Base-by-base conservation (phyloP, 2,888 invertebrate species). In the Cremastinae sp. region DNA sequence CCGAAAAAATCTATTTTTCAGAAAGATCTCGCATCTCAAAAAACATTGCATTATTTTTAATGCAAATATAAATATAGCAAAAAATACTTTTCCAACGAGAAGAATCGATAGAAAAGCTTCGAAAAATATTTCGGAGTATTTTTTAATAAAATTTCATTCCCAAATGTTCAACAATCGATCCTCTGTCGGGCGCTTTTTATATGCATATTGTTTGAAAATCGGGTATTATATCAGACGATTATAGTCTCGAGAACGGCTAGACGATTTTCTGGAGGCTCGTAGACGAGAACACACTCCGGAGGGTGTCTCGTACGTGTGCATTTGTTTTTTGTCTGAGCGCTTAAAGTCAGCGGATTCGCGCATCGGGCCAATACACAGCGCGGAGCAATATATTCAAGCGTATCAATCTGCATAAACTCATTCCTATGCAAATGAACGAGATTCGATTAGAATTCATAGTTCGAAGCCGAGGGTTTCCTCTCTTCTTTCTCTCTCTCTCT, bases 371-470 rank as follows among this genome's bases (percentile, higher is more conserved):
- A 70, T 69, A 73, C 58, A 71, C 58, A 71, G 74, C 76, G 74
- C 78, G 64, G 28, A 78, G 78, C 79, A 79, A 80, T 82, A 81
- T 80, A 82, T 84, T 83, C 85, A 80, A 83, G 85, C 85, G 86
- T 87, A 88, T 87, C 87, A 87, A 88, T 88, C 87, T 88, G 86
- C 88, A 88, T 88, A 88, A 88, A 87, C 87, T 88, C 88, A 88
- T 86, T 86, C 85, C 85, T 82, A 83, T 83, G 83, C 83, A 83
- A 84, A 84, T 81, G 81, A 82, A 83, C 81, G 84, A 83, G 82
- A 72, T 71, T 74, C 78, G 75, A 73, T 77, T 77, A 77, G 76
- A 77, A 77, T 77, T 77, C 76, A 77, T 74, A 70, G 76, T 77
- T 74, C 65, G 65, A 70, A 70, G 69, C 76, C 69, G 41, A 64